These are phyloP conservation scores for Periplaneta americana DNA, from an alignment of 1,140 invertebrate species.

Conservation along the genomic window DNA sequence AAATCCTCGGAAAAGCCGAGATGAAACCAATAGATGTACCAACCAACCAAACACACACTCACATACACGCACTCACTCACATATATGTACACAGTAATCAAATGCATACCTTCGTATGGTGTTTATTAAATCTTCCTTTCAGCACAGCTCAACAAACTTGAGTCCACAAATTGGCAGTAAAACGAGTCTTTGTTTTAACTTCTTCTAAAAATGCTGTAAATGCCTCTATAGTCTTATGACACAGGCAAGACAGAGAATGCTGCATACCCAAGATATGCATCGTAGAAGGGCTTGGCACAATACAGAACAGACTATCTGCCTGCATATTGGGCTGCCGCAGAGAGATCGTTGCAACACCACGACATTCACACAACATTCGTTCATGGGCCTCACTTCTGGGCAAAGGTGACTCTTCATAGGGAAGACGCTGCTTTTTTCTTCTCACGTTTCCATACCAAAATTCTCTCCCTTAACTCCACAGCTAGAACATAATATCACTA, in stretches of 20 bases:
- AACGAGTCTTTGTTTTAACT: not conserved
- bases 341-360: not conserved
- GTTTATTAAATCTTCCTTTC: not conserved
- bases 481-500: conserved; percentile 41
- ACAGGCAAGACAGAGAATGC: not conserved
- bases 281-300: not conserved
- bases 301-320: not conserved
- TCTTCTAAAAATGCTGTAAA: not conserved
- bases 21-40: not conserved
- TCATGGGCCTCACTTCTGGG: not conserved
- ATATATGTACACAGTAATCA: not conserved
- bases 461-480: conserved; percentile 69
- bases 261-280: not conserved
- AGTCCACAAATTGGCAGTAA: not conserved
- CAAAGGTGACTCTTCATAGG: not conserved
- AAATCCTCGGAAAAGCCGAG: not conserved
- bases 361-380: not conserved
- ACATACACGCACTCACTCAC: not conserved
- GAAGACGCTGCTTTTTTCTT: conserved; percentile 43
- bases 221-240: not conserved
- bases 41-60: not conserved
- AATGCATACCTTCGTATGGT: not conserved
- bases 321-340: not conserved
- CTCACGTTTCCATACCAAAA: conserved; percentile 70
- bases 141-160: not conserved